A percentile compares a stretch with the other conserved stretches of the same genome.
Conservation (phyloP, 2,797 vertebrate species). For the Melanotaenia boesemani region DNA sequence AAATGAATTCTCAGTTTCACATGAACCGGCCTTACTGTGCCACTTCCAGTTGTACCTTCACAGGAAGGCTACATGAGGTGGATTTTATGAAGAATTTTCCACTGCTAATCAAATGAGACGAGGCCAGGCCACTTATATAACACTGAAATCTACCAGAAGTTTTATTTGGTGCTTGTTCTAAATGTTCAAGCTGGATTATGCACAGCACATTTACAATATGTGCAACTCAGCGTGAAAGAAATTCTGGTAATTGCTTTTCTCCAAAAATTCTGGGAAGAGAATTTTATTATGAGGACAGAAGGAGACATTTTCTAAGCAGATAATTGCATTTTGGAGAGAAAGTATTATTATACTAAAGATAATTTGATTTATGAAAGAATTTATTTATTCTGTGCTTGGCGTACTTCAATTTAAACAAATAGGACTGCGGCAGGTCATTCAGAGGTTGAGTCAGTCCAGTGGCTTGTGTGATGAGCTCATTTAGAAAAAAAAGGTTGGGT, state of each 20-base stretch:
- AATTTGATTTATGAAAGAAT: neutral
- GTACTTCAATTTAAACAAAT: neutral
- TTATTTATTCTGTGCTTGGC: neutral
- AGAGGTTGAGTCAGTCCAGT: conserved; percentile 1
- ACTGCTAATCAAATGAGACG: conserved; percentile 44
- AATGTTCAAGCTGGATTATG: conserved; percentile 15
- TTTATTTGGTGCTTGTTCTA: conserved; percentile 1
- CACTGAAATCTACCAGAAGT: neutral
- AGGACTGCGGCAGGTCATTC: neutral
- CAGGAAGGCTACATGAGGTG: neutral
- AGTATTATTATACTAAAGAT: neutral
- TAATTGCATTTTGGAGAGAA: conserved; percentile 2
- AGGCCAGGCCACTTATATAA: conserved; percentile 42
- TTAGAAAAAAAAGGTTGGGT: neutral
- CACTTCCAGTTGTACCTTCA: conserved; percentile 15
- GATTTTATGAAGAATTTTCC: conserved; percentile 51
- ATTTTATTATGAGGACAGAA: neutral
- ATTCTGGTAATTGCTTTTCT: conserved; percentile 9
- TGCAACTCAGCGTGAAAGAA: neutral
- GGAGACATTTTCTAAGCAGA: neutral
- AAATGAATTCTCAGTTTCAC: conserved; percentile 19
- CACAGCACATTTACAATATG: neutral
- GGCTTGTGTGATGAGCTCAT: no score
- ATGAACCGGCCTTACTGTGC: conserved; percentile 19
- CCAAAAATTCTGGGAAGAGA: conserved; percentile 4